phyloP scores from a whole-genome alignment of 2,797 vertebrate species.

The Jordanella pulchra region DNA sequence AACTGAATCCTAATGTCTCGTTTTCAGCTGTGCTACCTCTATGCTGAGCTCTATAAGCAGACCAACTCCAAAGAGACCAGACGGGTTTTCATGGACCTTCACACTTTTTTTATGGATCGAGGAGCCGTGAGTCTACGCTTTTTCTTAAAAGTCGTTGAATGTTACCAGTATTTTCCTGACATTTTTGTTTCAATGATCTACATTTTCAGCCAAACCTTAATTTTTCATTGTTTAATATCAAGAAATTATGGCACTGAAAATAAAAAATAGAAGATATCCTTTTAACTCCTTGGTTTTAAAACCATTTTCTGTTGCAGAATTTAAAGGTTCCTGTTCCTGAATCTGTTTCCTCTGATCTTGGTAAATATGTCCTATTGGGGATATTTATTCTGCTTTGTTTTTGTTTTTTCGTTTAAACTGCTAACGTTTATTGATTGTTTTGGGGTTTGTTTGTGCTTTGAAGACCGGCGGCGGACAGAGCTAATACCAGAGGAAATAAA shows the following conservation, averaged over 20 bases:
- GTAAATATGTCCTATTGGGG: conserved; percentile 72
- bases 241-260: background rate
- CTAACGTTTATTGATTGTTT: background rate
- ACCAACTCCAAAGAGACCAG: conserved; percentile 98
- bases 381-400: background rate
- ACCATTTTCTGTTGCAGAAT: conserved; percentile 79
- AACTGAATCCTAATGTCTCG: background rate
- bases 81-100: conserved; percentile 90
- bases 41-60: conserved; percentile 93
- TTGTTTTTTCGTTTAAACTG: conserved; percentile 7
- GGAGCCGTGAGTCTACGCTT: conserved; percentile 85
- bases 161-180: background rate
- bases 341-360: conserved; percentile 90
- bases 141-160: background rate
- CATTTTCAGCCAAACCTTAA: background rate
- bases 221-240: background rate
- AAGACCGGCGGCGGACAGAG: conserved; percentile 92
- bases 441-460: conserved; percentile 20
- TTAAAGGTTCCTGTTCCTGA: conserved; percentile 94
- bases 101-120: conserved; percentile 91
- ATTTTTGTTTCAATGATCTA: background rate
- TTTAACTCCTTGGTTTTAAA: background rate
- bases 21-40: conserved; percentile 92
- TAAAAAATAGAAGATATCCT: background rate
- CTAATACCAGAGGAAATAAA: conserved; percentile 95